Evolutionary conservation across 2,113 vertebrate genomes (phyloP).

Genomic region (Bubo blakistoni): DNA sequence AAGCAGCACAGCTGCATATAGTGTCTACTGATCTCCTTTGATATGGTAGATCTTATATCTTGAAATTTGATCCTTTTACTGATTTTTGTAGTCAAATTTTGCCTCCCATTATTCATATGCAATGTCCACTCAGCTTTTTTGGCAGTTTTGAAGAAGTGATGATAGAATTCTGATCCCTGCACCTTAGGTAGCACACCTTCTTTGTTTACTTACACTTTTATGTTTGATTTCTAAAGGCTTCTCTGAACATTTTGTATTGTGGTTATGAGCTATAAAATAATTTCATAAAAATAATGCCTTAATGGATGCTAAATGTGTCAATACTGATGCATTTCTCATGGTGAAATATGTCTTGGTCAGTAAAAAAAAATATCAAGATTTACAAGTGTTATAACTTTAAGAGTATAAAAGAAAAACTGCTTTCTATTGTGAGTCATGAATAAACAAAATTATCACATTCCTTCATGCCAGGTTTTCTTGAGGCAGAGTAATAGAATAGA

Average conservation of each 20-base stretch:
- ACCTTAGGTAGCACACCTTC: not conserved
- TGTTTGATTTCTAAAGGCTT: not conserved
- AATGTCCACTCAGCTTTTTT: not conserved
- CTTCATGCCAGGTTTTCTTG: not conserved
- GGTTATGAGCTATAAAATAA: not conserved
- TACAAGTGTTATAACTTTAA: not conserved
- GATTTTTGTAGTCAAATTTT: not conserved
- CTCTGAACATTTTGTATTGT: not conserved
- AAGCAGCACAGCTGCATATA: not conserved
- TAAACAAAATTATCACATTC: not conserved
- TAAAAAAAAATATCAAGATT: not conserved
- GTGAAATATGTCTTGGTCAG: not conserved
- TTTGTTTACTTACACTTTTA: not conserved
- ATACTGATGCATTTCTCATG: not conserved
- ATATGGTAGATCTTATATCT: not conserved
- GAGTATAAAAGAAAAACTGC: not conserved
- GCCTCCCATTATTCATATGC: not conserved
- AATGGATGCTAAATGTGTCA: not conserved
- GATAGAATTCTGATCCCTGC: not conserved
- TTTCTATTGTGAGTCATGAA: not conserved
- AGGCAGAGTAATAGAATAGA: not conserved
- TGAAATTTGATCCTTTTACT: not conserved
- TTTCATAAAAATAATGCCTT: not conserved
- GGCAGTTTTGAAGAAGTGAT: not conserved
- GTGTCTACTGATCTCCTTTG: not conserved